Conservation (phyloP, 2,797 vertebrate species). For the Falco columbarius region DNA sequence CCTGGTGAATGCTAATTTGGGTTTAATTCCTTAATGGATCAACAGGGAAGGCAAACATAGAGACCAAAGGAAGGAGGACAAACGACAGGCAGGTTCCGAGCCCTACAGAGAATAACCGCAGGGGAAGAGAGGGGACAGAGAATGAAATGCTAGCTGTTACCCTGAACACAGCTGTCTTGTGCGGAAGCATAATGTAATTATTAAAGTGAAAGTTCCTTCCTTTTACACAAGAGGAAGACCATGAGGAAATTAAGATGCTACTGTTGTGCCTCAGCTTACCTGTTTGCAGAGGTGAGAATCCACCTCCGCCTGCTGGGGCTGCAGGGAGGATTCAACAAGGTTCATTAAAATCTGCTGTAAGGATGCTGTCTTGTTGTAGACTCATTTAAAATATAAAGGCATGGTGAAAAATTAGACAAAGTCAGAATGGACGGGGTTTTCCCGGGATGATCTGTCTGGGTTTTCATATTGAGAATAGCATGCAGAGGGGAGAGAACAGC, state of each 20-base stretch:
- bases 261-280: not conserved
- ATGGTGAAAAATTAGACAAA: not conserved
- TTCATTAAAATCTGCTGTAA: not conserved
- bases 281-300: not conserved
- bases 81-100: not conserved
- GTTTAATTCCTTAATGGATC: not conserved
- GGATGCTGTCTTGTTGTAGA: not conserved
- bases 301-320: not conserved
- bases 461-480: not conserved
- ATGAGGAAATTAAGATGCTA: not conserved
- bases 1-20: not conserved
- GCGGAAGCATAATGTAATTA: not conserved
- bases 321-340: not conserved
- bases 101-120: not conserved
- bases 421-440: accelerated
- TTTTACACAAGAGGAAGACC: not conserved
- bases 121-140: not conserved
- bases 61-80: not conserved
- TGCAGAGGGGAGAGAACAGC: not conserved
- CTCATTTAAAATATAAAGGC: not conserved
- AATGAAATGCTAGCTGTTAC: not conserved
- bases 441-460: not conserved
- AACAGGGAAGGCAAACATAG: not conserved
- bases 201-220: not conserved
- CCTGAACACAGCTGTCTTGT: not conserved